Evolutionary conservation across 2,113 vertebrate species (phyloP), one percentile per base, ranked within the genome.

Genomic region (Microcebus griseorufus): DNA sequence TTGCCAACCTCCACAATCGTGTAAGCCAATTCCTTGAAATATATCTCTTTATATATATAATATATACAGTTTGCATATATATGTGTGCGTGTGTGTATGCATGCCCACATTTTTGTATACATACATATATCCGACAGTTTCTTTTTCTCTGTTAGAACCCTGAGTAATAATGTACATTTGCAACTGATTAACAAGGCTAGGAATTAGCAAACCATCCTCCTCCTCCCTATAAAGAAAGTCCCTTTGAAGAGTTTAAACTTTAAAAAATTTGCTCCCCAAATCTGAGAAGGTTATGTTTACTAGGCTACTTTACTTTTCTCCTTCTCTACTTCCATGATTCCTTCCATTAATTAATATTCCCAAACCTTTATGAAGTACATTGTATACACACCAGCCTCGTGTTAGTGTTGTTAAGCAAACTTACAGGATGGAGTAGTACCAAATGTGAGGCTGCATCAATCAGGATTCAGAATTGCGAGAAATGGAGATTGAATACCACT

Each of bases 1-100:
- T 80, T 67, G 55, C 64, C 86, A 84, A 55, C 18, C 18, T 23
- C 6, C 80, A 34, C 51, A 48, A 12, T 22, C 2, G 5, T 34
- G 32, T 42, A 82, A 87, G 60, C 60, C 42, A 90, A 11, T 60
- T 94, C 88, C 51, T 89, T 87, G 51, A 87, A 93, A 48, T 16
- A 81, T 67, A 92, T 51, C 34, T 75, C 60, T 62, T 42, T 37
- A 18, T 34, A 27, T 25, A 62, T 20, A 11, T 17, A 85, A 79
- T 6, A 70, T 20, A 53, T n/a, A 53, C 39, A 70, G 11, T 23
- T 23, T 45, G 60, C 32, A 51, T 53, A 42, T 42, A 20, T 45
- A 53, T 34, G 12, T 65, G 11, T 69, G 42, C 5, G 1, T n/a
- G 5, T 42, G 3, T 25, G 0, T 32, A 16, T 37, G 27, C 7